Evolutionary conservation across 1,140 invertebrate species (phyloP).

Genomic region (Tetragnatha versicolor): DNA sequence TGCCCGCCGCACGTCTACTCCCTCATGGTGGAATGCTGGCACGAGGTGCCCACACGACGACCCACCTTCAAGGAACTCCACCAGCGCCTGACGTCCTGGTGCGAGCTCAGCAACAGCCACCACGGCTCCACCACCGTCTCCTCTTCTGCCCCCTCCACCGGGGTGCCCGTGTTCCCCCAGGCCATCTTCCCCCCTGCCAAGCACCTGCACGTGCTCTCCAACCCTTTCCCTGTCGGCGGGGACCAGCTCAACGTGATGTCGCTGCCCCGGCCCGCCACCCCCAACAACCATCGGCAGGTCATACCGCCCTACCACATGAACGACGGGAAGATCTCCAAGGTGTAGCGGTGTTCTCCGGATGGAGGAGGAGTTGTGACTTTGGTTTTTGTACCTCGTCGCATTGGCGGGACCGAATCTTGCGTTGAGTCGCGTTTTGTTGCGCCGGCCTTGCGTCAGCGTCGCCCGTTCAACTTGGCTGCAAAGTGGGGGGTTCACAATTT

Average conservation of each 20-base stretch:
- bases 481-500: too few species aligned
- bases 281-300: constrained; percentile 25
- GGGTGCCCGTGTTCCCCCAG: constrained; percentile 49
- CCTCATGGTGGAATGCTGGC: constrained; percentile 97
- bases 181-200: constrained; percentile 34
- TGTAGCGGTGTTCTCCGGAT: background rate
- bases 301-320: constrained; percentile 55
- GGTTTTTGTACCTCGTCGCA: background rate
- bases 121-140: constrained; percentile 67
- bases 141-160: constrained; percentile 29
- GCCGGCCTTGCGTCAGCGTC: too few species aligned
- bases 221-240: constrained; percentile 46
- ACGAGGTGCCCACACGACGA: constrained; percentile 85
- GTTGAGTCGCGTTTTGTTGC: background rate
- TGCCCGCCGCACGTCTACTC: constrained; percentile 89
- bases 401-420: background rate
- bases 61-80: constrained; percentile 81
- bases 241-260: constrained; percentile 47
- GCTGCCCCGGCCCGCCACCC: constrained; percentile 30
- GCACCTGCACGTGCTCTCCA: constrained; percentile 44
- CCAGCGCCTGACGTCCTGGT: constrained; percentile 76
- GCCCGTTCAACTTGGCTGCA: too few species aligned
- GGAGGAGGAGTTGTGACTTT: background rate
- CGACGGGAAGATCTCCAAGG: constrained; percentile 50
- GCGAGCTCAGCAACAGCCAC: constrained; percentile 69